Evolutionary conservation across 1,140 invertebrate genomes (phyloP).

Genomic region (Steinernema feltiae): DNA sequence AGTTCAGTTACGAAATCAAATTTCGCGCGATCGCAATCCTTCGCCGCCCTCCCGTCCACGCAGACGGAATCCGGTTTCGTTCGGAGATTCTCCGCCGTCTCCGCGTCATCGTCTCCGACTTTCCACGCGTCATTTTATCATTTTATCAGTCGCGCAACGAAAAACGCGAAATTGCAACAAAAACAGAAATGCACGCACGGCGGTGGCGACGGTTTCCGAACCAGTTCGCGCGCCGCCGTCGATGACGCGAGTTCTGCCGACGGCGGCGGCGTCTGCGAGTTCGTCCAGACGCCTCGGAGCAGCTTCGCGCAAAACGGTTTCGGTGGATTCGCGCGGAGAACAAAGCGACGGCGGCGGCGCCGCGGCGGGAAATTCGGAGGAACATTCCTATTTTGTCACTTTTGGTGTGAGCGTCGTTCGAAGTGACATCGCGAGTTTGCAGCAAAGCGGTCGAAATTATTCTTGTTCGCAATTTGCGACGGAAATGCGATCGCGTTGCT

Average conservation of each 20-base stretch:
- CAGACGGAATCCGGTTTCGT: not conserved
- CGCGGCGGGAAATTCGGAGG: not conserved
- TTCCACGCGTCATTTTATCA: not conserved
- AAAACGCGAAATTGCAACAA: constrained; percentile 6
- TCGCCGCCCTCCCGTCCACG: not conserved
- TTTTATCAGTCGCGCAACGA: constrained; percentile 10
- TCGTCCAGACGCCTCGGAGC: not conserved
- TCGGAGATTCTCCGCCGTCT: not conserved
- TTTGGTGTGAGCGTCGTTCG: not conserved
- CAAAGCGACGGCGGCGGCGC: not conserved
- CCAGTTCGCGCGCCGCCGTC: not conserved
- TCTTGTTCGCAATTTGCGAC: not conserved
- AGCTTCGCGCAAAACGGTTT: not conserved
- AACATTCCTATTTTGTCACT: not conserved
- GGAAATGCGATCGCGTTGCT: too few relatives aligned
- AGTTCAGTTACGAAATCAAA: constrained; percentile 7
- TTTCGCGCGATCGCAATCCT: not conserved
- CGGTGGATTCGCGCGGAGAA: not conserved
- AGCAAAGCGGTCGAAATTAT: not conserved
- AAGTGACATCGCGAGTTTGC: not conserved
- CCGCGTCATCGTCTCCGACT: not conserved
- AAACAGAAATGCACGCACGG: too few relatives aligned
- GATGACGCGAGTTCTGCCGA: constrained; percentile 6
- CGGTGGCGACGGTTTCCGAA: not conserved
- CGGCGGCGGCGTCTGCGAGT: not conserved